A percentile compares a stretch with the other conserved stretches of the same genome.
phyloP scores from a whole-genome alignment of 2,113 vertebrate genomes.

The Myiopsitta monachus region DNA sequence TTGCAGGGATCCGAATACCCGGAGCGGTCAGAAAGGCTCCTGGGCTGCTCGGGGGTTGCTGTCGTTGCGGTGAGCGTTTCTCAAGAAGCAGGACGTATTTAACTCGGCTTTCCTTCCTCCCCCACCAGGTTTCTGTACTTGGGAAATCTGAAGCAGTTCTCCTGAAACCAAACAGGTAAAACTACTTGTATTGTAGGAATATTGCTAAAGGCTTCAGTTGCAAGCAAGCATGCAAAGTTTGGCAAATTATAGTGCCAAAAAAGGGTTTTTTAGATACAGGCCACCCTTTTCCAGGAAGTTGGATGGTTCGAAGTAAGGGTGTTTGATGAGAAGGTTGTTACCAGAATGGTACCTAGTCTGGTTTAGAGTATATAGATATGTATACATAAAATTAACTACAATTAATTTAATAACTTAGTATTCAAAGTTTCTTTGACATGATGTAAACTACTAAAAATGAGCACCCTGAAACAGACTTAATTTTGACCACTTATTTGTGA shows the following conservation, averaged over 20 bases:
- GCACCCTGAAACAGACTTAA: neutral
- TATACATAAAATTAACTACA: neutral
- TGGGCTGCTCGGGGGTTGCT: neutral
- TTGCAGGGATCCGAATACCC: accelerated
- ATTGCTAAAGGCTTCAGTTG: neutral
- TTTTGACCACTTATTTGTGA: neutral
- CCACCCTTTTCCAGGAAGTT: neutral
- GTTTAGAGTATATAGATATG: neutral
- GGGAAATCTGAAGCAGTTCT: conserved; percentile 4
- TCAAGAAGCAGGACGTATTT: accelerated
- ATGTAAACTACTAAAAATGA: neutral
- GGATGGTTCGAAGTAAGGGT: neutral
- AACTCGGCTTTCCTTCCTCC: neutral
- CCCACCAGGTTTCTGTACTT: neutral
- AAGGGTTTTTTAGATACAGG: neutral
- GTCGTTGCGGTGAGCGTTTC: accelerated
- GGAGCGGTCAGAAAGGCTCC: accelerated
- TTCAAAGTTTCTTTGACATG: neutral
- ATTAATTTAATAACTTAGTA: neutral
- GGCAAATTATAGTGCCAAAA: neutral
- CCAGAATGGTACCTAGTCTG: neutral
- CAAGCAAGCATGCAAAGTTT: neutral
- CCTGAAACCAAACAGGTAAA: conserved; percentile 43
- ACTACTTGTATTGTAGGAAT: neutral
- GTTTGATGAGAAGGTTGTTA: neutral